Base-by-base conservation (phyloP, 2,888 invertebrate species). In the Hirtodrosophila duncani region DNA sequence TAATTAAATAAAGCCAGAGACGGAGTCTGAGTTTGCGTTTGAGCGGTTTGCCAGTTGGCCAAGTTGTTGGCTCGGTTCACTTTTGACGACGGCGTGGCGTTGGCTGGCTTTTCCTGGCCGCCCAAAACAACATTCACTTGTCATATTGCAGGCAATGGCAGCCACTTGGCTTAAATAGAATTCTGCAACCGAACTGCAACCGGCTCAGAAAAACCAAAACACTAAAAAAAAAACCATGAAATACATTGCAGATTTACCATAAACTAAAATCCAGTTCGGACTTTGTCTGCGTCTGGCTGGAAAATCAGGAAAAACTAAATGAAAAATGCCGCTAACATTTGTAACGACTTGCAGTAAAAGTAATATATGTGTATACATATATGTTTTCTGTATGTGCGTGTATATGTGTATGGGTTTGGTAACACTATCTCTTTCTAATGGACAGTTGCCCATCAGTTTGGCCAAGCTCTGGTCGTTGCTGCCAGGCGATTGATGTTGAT, bases 71-170 rank as follows among this genome's bases (percentile, higher is more conserved):
- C 36, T 42, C 55, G 52, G 44, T 36, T 33, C 37, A 27, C 23
- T 41, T 56, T 62, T 50, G 44, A 20, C 30, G 13, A 41, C 36
- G 24, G 26, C 29, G 7, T 10, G 36, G 31, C 21, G 39, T 36
- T 52, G 27, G 44, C 29, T 52, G 56, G 48, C 62, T 49, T 64
- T 75, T 67, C 55, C 70, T 69, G 65, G 58, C 68, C 66, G 43
- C 67, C 61, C 57, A 36, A 71, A 71, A 74, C 72, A 72, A 72
- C 72, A 72, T 78, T 72, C 72, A 72, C 72, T 72, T 67, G 70
- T 65, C 74, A 60, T 63, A 53, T 63, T n/a, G 60, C 46, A 49
- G 61, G 51, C 62, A 57, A 48, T 36, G 58, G 26, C 39, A 31
- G 59, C 56, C 53, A 62, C 65, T 58, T 43, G 62, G 62, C 53